A percentile compares a stretch with the other conserved stretches of the same genome.
Evolutionary conservation across 2,888 invertebrate genomes (phyloP).

Genomic region (Bellardia bayeri): DNA sequence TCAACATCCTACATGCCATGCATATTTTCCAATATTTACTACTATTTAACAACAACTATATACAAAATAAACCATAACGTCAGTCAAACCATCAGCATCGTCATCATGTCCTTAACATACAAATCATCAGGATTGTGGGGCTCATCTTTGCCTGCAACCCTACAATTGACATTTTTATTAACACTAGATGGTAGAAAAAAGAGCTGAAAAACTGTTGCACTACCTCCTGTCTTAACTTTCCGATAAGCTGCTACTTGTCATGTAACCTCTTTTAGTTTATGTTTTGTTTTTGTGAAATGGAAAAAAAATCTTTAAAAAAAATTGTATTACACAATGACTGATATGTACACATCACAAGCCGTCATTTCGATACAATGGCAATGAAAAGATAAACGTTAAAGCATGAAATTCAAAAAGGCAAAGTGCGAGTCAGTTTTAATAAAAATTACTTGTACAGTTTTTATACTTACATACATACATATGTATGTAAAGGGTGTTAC

Average conservation of each 20-base stretch:
- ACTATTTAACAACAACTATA: neutral
- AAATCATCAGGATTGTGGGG: conserved; percentile 5
- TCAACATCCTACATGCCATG: no score
- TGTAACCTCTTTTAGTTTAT: conserved; percentile 11
- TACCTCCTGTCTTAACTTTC: neutral
- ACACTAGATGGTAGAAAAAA: conserved; percentile 5
- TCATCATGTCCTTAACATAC: neutral
- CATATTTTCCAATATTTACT: neutral
- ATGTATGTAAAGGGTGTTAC: no score
- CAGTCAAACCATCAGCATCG: neutral
- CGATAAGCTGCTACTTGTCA: conserved; percentile 41
- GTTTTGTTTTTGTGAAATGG: neutral
- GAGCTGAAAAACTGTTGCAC: conserved; percentile 11
- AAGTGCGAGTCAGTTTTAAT: conserved; percentile 7
- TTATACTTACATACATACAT: no score
- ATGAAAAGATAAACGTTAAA: neutral
- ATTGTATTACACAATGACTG: conserved; percentile 51
- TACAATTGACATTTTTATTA: conserved; percentile 45
- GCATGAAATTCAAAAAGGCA: neutral
- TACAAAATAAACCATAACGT: neutral
- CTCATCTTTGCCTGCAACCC: conserved; percentile 31
- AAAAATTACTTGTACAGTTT: conserved; percentile 2
- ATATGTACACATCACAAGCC: conserved; percentile 51
- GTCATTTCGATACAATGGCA: conserved; percentile 26
- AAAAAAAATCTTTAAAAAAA: conserved; percentile 17